These are phyloP conservation scores for Pithecia hirsuta DNA, from an alignment of 2,797 vertebrate genomes.

Conservation along the genomic window DNA sequence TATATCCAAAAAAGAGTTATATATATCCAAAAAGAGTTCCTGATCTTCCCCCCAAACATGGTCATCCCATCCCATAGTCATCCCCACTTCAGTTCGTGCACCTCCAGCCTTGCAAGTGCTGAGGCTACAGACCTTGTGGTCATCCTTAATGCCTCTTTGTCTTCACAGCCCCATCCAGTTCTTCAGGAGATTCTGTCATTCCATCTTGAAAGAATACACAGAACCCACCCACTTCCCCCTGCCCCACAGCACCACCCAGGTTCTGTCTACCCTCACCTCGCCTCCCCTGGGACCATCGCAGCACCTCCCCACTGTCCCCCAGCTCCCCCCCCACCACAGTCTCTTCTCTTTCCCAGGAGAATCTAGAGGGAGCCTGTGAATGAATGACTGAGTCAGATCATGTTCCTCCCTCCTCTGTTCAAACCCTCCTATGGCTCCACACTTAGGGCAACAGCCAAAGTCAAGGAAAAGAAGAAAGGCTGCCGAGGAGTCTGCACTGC, in stretches of 20 bases:
- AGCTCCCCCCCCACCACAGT: too few species aligned
- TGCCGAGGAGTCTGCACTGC: neutral
- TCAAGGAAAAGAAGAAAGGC: neutral
- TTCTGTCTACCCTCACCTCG: neutral
- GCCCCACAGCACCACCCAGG: neutral
- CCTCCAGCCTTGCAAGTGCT: neutral
- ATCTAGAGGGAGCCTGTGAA: neutral
- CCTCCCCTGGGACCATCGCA: neutral
- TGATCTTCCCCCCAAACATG: neutral
- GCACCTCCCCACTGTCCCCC: neutral
- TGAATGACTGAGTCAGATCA: neutral
- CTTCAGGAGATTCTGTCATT: neutral
- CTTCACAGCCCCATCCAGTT: neutral
- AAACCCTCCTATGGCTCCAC: neutral
- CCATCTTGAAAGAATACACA: neutral
- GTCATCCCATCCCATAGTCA: neutral
- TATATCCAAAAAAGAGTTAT: neutral
- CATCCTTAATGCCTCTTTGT: neutral
- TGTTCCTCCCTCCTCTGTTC: neutral
- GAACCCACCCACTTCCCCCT: neutral
- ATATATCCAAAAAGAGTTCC: neutral
- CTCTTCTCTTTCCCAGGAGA: neutral
- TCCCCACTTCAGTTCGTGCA: neutral
- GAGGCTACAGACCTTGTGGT: neutral
- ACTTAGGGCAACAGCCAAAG: neutral